Percentiles rank a stretch among this genome's conserved stretches.
phyloP scores from a whole-genome alignment of 2,797 vertebrate genomes.

The Enteromius trimaculatus region DNA sequence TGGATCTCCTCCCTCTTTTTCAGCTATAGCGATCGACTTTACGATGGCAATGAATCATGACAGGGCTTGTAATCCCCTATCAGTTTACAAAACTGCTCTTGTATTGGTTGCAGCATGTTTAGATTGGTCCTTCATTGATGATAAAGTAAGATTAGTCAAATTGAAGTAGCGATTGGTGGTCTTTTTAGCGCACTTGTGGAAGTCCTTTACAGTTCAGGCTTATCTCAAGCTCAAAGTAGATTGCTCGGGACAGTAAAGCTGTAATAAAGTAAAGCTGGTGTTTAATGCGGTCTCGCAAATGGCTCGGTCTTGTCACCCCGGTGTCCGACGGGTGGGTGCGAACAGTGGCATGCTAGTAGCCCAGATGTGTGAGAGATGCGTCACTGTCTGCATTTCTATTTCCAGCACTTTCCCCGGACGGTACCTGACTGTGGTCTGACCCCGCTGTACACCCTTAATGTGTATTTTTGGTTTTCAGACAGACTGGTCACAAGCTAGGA shows the following conservation, averaged over 20 bases:
- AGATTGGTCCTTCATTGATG: neutral
- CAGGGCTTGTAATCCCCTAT: neutral
- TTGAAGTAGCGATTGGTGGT: neutral
- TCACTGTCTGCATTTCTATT: constrained; percentile 49
- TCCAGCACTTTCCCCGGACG: constrained; percentile 28
- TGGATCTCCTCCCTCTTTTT: constrained; percentile 16
- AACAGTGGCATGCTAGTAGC: constrained; percentile 19
- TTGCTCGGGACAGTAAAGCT: neutral
- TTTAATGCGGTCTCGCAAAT: constrained; percentile 35
- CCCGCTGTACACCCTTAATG: constrained; percentile 16
- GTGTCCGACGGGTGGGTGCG: constrained; percentile 29
- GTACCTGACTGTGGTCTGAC: constrained; percentile 32
- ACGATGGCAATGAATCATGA: neutral
- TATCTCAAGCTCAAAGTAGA: neutral
- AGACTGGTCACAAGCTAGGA: constrained; percentile 51
- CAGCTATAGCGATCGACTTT: neutral
- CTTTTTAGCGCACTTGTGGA: neutral
- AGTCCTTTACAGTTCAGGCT: neutral
- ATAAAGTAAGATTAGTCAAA: neutral
- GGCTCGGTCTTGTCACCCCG: constrained; percentile 24
- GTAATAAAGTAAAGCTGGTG: neutral
- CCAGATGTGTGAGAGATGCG: constrained; percentile 41
- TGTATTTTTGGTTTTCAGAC: constrained; percentile 54
- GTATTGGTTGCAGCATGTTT: neutral
- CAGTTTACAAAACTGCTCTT: neutral